Base-by-base conservation (phyloP, 1,140 invertebrate genomes). In the Spodoptera litura region DNA sequence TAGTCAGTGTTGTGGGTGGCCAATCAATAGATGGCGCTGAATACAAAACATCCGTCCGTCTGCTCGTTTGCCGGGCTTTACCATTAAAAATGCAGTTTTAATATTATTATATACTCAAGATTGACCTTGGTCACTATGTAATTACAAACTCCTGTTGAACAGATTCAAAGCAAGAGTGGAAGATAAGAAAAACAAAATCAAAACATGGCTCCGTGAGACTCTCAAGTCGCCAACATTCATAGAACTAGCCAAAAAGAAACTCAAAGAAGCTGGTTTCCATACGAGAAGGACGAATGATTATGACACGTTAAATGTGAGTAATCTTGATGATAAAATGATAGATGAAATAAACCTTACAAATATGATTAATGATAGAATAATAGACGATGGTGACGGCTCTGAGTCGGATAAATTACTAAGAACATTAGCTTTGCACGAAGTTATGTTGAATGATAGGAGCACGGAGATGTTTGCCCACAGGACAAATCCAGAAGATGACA, bases 141-240 rank as follows among this genome's bases (percentile, higher is more conserved):
- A 27, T 52, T 12, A 25, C 9, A 13, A 56, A 15, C 9, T 72
- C n/a, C 38, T 44, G 4, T 8, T 6, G 81, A 84, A 52, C 79
- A 94, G 93, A 80, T 92, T 93, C 62, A 93, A 93, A 85, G 86
- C 87, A 1, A 79, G 88, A 27, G 89, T 94, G 6, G 91, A 93
- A 87, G 88, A 91, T 27, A 93, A 93, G 59, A 93, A 93, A 76
- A 90, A 90, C 78, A 92, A 89, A 88, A 93, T 94, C n/a, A 93
- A 92, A 64, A 87, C 77, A 31, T 94, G 93, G 93, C 79, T 94
- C 2, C 83, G 89, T 0, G 89, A 93, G 6, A 93, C 92, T 0
- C 72, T 94, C 0, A 88, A 89, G 49, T 93, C 93, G 0, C 87
- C 91, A 0, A 85, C 78, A 1, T 94, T 94, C 72, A 81, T 94